phyloP scores from a whole-genome alignment of 1,140 invertebrate species.

The Plodia interpunctella region DNA sequence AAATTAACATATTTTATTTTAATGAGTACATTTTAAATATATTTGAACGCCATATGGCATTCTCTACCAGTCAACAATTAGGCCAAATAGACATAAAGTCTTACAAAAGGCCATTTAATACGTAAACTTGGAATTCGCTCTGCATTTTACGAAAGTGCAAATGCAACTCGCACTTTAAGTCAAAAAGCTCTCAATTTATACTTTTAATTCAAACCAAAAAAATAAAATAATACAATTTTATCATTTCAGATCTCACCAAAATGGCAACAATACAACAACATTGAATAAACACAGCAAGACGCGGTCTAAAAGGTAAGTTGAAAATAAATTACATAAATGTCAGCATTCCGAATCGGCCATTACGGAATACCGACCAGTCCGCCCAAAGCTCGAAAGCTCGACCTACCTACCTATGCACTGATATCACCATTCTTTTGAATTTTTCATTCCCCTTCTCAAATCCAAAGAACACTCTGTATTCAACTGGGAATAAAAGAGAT shows the following conservation, averaged over 20 bases:
- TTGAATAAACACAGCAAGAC: conserved; percentile 27
- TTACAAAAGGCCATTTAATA: too few relatives aligned
- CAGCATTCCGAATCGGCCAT: conserved; percentile 10
- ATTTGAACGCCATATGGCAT: too few relatives aligned
- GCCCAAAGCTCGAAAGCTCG: conserved; percentile 18
- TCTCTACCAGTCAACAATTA: too few relatives aligned
- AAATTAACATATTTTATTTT: too few relatives aligned
- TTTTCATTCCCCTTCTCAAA: conserved; percentile 67
- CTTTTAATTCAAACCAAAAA: neutral
- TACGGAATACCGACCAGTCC: conserved; percentile 14
- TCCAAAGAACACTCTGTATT: conserved; percentile 36
- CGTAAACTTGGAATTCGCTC: too few relatives aligned
- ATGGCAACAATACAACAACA: conserved; percentile 51
- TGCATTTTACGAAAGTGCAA: too few relatives aligned
- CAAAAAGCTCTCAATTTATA: too few relatives aligned
- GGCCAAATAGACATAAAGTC: too few relatives aligned
- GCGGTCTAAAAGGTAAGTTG: conserved; percentile 49
- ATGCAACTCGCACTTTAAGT: too few relatives aligned
- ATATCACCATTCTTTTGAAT: conserved; percentile 48
- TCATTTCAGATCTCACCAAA: conserved; percentile 57
- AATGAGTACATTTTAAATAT: too few relatives aligned
- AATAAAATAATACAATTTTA: conserved; percentile 20
- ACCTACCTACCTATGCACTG: conserved; percentile 24
- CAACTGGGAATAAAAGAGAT: conserved; percentile 27
- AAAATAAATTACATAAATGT: neutral